phyloP scores from a whole-genome alignment of 2,113 vertebrate species.

The Acrocephalus kingi region DNA sequence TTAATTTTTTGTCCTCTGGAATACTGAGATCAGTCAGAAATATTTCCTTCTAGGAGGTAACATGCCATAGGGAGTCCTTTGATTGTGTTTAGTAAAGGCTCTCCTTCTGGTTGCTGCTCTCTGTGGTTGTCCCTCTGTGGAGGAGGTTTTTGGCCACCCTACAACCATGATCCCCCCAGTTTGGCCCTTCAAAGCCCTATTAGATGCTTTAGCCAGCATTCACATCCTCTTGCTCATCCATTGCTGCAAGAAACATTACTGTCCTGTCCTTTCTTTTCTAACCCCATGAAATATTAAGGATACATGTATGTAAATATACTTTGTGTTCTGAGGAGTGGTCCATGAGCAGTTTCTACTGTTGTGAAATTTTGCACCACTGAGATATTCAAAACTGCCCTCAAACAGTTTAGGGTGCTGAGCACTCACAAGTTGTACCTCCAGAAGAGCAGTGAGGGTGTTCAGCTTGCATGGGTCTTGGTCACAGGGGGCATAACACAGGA shows the following conservation, averaged over 20 bases:
- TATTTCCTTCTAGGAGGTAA: not conserved
- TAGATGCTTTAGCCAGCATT: not conserved
- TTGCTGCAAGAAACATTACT: not conserved
- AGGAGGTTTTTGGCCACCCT: not conserved
- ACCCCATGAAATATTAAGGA: not conserved
- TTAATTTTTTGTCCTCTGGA: not conserved
- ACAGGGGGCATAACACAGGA: not conserved
- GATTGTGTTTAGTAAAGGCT: not conserved
- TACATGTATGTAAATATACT: rapidly evolving
- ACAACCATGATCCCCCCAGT: not conserved
- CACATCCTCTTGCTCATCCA: not conserved
- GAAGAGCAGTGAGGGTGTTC: not conserved
- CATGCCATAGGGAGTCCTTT: not conserved
- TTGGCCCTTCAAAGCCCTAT: not conserved
- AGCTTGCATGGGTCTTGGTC: not conserved
- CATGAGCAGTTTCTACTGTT: not conserved
- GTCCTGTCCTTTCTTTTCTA: not conserved
- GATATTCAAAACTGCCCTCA: not conserved
- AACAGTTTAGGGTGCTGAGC: not conserved
- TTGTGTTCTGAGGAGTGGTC: not conserved
- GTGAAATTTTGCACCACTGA: not conserved
- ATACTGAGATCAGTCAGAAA: not conserved
- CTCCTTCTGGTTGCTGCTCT: not conserved
- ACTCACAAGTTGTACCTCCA: not conserved
- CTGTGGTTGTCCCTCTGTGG: not conserved